A percentile compares a stretch with the other conserved stretches of the same genome.
phyloP scores from a whole-genome alignment of 2,888 invertebrate genomes.

The Tenthredo livida region DNA sequence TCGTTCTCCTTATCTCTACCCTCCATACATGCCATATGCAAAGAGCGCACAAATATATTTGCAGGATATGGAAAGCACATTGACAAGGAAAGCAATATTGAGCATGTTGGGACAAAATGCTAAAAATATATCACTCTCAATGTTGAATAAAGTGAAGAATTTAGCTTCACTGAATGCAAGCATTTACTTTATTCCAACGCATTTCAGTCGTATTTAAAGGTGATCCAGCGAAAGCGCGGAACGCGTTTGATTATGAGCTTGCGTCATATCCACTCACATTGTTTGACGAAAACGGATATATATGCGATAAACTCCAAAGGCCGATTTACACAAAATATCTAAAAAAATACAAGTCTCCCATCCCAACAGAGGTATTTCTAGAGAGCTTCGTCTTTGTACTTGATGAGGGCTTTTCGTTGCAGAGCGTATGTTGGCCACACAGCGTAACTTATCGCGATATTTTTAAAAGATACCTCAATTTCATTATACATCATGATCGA shows the following conservation, averaged over 20 bases:
- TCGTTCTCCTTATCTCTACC: too few species aligned
- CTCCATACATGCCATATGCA: constrained; percentile 62
- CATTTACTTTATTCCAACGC: constrained; percentile 61
- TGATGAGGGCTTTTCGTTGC: constrained; percentile 57
- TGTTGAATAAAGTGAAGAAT: constrained; percentile 56
- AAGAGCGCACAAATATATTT: constrained; percentile 68
- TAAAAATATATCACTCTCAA: constrained; percentile 56
- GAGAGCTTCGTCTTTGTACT: constrained; percentile 30
- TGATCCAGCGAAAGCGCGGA: constrained; percentile 55
- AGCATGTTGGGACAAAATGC: too few species aligned
- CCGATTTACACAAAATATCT: constrained; percentile 28
- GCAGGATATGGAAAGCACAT: too few species aligned
- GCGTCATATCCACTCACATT: constrained; percentile 13
- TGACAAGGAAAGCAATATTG: too few species aligned
- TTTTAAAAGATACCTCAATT: constrained; percentile 48
- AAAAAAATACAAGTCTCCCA: constrained; percentile 5
- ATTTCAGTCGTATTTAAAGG: constrained; percentile 60
- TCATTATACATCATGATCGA: constrained; percentile 46
- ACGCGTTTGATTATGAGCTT: constrained; percentile 37
- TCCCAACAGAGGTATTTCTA: constrained; percentile 3
- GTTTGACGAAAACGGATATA: constrained; percentile 33
- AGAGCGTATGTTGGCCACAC: constrained; percentile 56
- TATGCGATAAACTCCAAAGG: constrained; percentile 20
- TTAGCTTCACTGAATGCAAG: constrained; percentile 42
- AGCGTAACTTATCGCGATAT: constrained; percentile 56